These are phyloP conservation scores for Drosophila formosana DNA, from an alignment of 2,888 invertebrate genomes.

Conservation along the genomic window DNA sequence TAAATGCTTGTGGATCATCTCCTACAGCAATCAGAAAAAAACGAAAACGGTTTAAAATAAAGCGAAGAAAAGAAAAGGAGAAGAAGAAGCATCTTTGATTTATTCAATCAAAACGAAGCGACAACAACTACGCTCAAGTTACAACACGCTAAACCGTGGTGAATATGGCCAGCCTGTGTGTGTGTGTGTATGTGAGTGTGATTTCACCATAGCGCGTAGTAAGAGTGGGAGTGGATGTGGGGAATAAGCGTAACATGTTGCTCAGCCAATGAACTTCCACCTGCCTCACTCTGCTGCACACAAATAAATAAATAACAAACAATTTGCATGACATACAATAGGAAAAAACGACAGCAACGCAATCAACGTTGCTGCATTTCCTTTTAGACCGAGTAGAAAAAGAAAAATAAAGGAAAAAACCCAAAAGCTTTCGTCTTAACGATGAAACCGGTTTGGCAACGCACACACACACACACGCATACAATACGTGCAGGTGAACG, in stretches of 20 bases:
- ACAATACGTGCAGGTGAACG: slow-evolving; percentile 33
- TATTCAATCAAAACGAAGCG: slow-evolving; percentile 60
- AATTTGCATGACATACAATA: slow-evolving; percentile 14
- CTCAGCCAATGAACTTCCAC: slow-evolving; percentile 38
- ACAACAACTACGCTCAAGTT: slow-evolving; percentile 47
- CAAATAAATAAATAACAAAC: slow-evolving; percentile 12
- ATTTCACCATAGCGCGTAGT: slow-evolving; percentile 46
- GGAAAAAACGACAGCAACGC: slow-evolving; percentile 5
- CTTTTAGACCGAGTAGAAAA: slow-evolving; percentile 12
- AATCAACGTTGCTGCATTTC: slow-evolving; percentile 34
- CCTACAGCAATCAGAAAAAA: slow-evolving; percentile 33
- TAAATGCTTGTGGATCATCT: slow-evolving; percentile 42
- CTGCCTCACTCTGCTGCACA: slow-evolving; percentile 8
- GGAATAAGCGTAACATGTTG: slow-evolving; percentile 36
- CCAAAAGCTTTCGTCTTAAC: slow-evolving; percentile 43
- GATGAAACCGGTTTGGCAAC: slow-evolving; percentile 53
- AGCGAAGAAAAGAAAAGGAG: background rate
- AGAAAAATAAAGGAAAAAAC: slow-evolving; percentile 25
- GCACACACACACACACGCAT: slow-evolving; percentile 25
- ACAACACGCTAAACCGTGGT: slow-evolving; percentile 59
- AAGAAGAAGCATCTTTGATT: slow-evolving; percentile 53
- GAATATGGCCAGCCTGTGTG: slow-evolving; percentile 29
- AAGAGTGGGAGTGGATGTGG: slow-evolving; percentile 34
- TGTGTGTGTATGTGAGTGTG: slow-evolving; percentile 9
- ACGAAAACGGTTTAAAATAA: slow-evolving; percentile 26